Conservation (phyloP, 2,113 vertebrate genomes). For the Lepisosteus osseus region DNA sequence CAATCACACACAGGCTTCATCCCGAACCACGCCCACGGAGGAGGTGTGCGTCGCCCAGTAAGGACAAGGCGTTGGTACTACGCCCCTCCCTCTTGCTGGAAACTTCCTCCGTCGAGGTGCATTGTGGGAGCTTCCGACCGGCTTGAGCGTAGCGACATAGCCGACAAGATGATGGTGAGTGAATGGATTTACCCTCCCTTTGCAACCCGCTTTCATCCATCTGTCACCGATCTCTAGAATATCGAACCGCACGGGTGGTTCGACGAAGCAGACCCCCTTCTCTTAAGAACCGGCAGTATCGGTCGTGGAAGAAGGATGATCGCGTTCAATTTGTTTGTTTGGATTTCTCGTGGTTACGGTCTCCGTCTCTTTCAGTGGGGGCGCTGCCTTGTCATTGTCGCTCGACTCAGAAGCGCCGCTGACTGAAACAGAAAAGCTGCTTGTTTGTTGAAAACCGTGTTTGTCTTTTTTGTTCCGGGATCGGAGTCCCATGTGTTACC, state of each 20-base stretch:
- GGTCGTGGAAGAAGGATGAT: neutral
- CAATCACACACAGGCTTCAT: no score
- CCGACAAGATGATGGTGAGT: slow-evolving; percentile 27
- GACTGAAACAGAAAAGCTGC: no score
- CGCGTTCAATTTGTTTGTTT: neutral
- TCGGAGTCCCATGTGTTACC: no score
- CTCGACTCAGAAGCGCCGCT: no score
- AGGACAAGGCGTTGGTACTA: no score
- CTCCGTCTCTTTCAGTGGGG: neutral
- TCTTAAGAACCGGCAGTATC: neutral
- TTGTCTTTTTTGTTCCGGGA: no score
- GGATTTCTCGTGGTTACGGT: neutral
- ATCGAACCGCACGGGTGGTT: neutral
- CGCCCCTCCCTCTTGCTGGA: neutral
- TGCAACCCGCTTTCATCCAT: neutral
- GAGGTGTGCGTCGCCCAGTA: no score
- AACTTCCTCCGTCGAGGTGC: slow-evolving; percentile 9
- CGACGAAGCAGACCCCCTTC: neutral
- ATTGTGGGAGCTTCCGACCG: slow-evolving; percentile 15
- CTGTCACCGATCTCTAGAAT: neutral
- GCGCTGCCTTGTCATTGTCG: neutral
- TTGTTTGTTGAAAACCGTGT: no score
- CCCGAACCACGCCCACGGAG: no score
- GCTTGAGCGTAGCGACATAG: neutral
- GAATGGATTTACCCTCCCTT: neutral